phyloP scores from a whole-genome alignment of 2,113 vertebrate species.

The Hypocryptadius cinnamomeus region DNA sequence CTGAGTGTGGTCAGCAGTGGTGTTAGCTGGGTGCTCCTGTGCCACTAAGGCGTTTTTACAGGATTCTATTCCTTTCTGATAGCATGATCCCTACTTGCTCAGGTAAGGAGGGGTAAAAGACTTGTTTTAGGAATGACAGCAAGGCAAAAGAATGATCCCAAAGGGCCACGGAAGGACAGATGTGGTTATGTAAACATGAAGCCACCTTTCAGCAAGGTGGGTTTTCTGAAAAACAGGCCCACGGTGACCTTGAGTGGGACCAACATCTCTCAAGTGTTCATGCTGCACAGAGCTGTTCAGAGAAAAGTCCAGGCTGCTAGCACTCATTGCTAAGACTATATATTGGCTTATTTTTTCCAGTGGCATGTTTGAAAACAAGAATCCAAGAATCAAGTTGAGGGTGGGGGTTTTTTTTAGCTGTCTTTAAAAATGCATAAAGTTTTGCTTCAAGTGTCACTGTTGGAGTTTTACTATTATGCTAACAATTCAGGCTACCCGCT shows the following conservation, averaged over 20 bases:
- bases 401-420: neutral
- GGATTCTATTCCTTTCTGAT: neutral
- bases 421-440: slow-evolving; percentile 61
- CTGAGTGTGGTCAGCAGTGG: neutral
- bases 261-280: neutral
- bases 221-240: neutral
- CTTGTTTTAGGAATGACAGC: neutral
- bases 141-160: neutral
- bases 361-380: neutral
- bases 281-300: neutral
- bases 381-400: neutral
- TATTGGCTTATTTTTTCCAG: neutral
- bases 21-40: neutral
- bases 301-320: neutral
- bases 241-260: neutral
- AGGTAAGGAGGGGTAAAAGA: neutral
- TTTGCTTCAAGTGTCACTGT: slow-evolving; percentile 57
- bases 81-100: neutral
- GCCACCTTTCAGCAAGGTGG: neutral
- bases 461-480: slow-evolving; percentile 55
- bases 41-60: neutral
- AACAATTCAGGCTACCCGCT: slow-evolving; percentile 40
- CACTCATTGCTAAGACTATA: neutral
- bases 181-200: neutral
- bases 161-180: neutral